Evolutionary conservation across 2,113 vertebrate species (phyloP).

Genomic region (Dicerorhinus sumatrensis): DNA sequence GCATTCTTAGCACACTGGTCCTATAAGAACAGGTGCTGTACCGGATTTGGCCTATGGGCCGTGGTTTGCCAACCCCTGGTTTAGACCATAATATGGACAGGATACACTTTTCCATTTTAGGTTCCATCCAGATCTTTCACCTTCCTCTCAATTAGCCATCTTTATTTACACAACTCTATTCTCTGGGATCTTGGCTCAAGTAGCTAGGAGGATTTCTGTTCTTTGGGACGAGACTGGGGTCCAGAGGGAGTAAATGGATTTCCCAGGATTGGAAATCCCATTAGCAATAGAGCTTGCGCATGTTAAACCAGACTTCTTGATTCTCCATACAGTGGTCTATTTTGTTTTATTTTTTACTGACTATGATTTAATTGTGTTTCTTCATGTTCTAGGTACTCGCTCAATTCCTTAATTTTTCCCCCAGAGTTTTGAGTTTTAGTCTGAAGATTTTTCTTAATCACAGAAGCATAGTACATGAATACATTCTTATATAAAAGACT

Average conservation of each 20-base stretch:
- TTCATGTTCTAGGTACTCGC: neutral
- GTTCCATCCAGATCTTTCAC: neutral
- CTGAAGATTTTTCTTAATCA: neutral
- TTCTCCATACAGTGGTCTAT: neutral
- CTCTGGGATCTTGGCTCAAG: neutral
- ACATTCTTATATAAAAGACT: neutral
- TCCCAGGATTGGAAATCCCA: neutral
- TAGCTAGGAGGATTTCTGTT: neutral
- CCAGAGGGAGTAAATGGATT: neutral
- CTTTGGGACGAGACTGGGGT: neutral
- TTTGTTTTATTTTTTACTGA: neutral
- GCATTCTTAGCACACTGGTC: neutral
- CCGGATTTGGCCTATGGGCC: neutral
- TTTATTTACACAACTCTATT: neutral
- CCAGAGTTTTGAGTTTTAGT: constrained; percentile 23
- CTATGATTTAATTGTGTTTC: neutral
- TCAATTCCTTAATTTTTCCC: neutral
- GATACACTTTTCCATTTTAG: neutral
- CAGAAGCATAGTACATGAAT: neutral
- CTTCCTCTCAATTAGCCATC: rapidly evolving
- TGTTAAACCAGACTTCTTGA: neutral
- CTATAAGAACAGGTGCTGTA: neutral
- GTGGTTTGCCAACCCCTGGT: neutral
- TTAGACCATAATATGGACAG: neutral
- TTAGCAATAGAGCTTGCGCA: neutral